These are phyloP conservation scores for Cygnus olor DNA, from an alignment of 2,797 vertebrate species.

Conservation along the genomic window DNA sequence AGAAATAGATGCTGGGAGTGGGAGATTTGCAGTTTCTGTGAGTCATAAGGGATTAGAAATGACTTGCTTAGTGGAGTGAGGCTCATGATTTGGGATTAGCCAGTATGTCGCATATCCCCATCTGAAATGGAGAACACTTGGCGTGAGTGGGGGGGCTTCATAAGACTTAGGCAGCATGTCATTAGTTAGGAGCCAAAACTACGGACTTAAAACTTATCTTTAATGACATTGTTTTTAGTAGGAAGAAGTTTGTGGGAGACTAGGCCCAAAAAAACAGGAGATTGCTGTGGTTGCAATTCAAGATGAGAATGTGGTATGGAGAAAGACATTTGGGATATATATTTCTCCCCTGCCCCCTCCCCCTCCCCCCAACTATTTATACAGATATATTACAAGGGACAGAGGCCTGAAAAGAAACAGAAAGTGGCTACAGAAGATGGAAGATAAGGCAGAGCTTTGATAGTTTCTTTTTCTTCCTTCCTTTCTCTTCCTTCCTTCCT, in stretches of 20 bases:
- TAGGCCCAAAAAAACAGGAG: not conserved
- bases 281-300: not conserved
- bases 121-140: slow-evolving; percentile 6
- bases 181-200: not conserved
- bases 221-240: not conserved
- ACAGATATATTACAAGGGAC: not conserved
- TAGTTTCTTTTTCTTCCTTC: not conserved
- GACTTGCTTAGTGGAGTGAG: not conserved
- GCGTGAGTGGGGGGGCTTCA: not conserved
- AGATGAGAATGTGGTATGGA: not conserved
- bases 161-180: not conserved
- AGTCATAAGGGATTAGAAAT: not conserved
- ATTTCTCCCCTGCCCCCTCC: not conserved
- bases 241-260: not conserved
- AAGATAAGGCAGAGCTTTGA: not conserved
- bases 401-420: not conserved
- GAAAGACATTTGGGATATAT: not conserved
- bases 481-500: not conserved
- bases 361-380: not conserved
- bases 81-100: not conserved
- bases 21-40: slow-evolving; percentile 14
- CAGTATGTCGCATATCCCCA: not conserved
- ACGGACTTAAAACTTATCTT: not conserved
- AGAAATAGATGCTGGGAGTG: not conserved
- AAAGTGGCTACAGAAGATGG: not conserved